Evolutionary conservation across 2,113 vertebrate genomes (phyloP).

Genomic region (Corydoras sp.): DNA sequence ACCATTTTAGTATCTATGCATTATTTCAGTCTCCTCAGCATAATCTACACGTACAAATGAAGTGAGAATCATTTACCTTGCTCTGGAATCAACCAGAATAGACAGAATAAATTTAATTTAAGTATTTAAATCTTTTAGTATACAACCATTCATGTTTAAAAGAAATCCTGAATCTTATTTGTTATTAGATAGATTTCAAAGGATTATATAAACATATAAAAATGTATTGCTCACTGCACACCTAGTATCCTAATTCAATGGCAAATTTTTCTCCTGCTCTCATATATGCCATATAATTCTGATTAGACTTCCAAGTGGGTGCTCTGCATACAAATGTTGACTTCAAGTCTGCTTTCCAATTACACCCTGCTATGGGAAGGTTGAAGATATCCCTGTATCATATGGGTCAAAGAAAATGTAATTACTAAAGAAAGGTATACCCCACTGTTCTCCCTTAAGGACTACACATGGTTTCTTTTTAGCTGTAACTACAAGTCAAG

Average conservation of each 20-base stretch:
- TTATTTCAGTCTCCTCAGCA: no score
- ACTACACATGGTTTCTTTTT: not conserved
- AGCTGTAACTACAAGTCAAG: no score
- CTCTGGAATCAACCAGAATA: no score
- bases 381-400: conserved; percentile 9
- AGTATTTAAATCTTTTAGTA: not conserved
- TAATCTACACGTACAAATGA: no score
- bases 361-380: conserved; percentile 1
- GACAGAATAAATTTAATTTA: no score
- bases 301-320: conserved; percentile 3
- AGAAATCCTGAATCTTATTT: not conserved
- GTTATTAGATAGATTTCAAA: no score
- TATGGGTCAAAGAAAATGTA: conserved; percentile 17
- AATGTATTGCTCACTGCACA: not conserved
- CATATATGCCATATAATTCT: conserved; percentile 15
- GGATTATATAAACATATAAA: no score
- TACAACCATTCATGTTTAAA: not conserved
- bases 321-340: conserved; percentile 7
- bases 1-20: no score
- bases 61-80: no score
- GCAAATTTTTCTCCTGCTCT: conserved; percentile 1
- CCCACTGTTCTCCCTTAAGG: not conserved
- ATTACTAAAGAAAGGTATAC: conserved; percentile 18
- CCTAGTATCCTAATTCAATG: not conserved
- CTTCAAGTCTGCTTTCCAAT: conserved; percentile 13